phyloP scores from a whole-genome alignment of 92 coral and sea anemone species.

The Isaurus tuberculatus region DNA sequence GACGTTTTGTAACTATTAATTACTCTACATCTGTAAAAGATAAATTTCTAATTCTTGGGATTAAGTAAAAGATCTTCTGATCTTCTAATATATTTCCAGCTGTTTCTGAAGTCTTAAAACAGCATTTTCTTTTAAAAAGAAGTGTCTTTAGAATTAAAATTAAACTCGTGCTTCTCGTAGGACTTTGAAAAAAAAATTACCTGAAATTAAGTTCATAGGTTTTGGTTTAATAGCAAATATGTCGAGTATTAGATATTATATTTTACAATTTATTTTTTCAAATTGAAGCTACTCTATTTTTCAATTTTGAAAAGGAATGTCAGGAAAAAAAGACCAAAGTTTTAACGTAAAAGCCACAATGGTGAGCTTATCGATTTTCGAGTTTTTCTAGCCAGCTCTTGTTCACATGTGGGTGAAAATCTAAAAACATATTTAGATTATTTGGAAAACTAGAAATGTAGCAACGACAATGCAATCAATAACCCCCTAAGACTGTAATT shows the following conservation, averaged over 20 bases:
- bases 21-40: background rate
- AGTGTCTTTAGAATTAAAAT: background rate
- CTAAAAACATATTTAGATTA: background rate
- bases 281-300: constrained; percentile 38
- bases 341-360: constrained; percentile 3
- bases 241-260: constrained; percentile 35
- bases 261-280: constrained; percentile 41
- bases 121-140: background rate
- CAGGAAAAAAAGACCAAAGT: constrained; percentile 13
- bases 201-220: constrained; percentile 8
- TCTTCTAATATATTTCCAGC: background rate
- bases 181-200: background rate
- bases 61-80: background rate
- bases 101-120: background rate
- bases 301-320: constrained; percentile 24
- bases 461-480: background rate
- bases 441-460: background rate
- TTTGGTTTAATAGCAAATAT: background rate
- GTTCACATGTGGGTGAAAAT: too few species aligned
- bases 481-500: too few species aligned
- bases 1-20: background rate
- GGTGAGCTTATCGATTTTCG: background rate
- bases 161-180: background rate
- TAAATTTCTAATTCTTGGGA: background rate
- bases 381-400: background rate